phyloP scores from a whole-genome alignment of 2,797 vertebrate genomes.

The Sebastes minor region DNA sequence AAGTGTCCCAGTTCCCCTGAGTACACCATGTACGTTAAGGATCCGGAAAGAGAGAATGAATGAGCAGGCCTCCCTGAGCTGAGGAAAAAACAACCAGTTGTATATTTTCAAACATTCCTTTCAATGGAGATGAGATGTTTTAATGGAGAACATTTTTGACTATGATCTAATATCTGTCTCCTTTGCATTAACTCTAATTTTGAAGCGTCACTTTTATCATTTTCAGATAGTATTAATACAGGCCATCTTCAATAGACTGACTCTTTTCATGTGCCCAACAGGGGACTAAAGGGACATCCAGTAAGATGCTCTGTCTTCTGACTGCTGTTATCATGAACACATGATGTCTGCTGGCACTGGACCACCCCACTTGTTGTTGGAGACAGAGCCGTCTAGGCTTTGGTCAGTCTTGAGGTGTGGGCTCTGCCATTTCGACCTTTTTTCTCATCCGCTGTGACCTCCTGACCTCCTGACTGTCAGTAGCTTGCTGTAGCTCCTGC shows the following conservation, averaged over 20 bases:
- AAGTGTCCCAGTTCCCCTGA: constrained; percentile 15
- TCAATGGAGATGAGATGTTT: not conserved
- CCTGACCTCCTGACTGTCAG: constrained; percentile 47
- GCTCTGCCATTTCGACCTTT: constrained; percentile 52
- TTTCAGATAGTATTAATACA: not conserved
- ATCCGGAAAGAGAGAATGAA: constrained; percentile 15
- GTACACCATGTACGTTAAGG: constrained; percentile 24
- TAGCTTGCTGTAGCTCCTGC: not conserved
- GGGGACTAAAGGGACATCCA: not conserved
- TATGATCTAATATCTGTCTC: not conserved
- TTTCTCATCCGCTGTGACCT: constrained; percentile 28
- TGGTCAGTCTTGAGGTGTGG: constrained; percentile 55
- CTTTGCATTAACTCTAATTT: not conserved
- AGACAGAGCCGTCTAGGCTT: constrained; percentile 59
- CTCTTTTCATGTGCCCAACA: not conserved
- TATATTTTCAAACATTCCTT: not conserved
- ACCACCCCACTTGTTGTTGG: constrained; percentile 60
- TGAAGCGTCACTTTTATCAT: not conserved
- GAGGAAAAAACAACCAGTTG: constrained; percentile 9
- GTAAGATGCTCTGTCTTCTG: not conserved
- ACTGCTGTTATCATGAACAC: constrained; percentile 21
- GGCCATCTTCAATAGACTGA: not conserved
- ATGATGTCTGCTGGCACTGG: not conserved
- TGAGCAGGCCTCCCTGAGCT: not conserved
- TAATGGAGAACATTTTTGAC: not conserved